Percentiles rank a stretch among this genome's conserved stretches.
phyloP scores from a whole-genome alignment of 2,888 invertebrate genomes.

The Drosophila neotestacea region DNA sequence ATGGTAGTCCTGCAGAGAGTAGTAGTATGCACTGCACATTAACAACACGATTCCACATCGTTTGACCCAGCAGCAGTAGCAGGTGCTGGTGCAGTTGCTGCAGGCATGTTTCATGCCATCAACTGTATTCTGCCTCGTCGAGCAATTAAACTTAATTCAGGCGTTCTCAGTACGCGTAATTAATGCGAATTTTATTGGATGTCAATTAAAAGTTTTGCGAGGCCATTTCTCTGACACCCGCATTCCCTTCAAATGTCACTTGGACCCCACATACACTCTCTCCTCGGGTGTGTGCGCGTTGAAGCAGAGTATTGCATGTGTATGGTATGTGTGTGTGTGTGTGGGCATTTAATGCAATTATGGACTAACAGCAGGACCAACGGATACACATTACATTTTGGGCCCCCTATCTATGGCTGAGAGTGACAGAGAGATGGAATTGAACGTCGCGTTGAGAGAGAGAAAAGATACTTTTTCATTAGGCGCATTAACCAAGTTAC shows the following conservation, averaged over 20 bases:
- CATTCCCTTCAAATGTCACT: background rate
- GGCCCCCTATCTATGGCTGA: background rate
- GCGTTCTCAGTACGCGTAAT: conserved; percentile 52
- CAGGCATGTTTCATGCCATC: conserved; percentile 6
- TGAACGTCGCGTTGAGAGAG: background rate
- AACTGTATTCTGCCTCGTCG: conserved; percentile 43
- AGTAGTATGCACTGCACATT: conserved; percentile 1
- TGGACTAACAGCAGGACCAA: conserved; percentile 25
- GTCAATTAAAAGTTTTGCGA: conserved; percentile 76
- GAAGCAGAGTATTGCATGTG: conserved; percentile 28
- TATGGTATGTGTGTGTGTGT: background rate
- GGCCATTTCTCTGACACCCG: conserved; percentile 46
- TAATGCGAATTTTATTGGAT: conserved; percentile 79
- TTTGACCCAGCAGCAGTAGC: background rate
- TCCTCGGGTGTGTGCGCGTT: conserved; percentile 45
- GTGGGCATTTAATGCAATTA: conserved; percentile 72
- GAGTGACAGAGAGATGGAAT: background rate
- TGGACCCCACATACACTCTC: background rate
- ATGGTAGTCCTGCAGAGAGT: conserved; percentile 91
- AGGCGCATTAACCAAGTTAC: conserved; percentile 58
- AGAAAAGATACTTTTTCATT: conserved; percentile 43
- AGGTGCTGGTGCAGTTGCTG: background rate
- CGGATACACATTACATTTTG: conserved; percentile 33
- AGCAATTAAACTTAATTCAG: conserved; percentile 76
- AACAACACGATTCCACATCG: conserved; percentile 16